phyloP scores from a whole-genome alignment of 2,888 invertebrate genomes.

The Nasonovia ribisnigri region DNA sequence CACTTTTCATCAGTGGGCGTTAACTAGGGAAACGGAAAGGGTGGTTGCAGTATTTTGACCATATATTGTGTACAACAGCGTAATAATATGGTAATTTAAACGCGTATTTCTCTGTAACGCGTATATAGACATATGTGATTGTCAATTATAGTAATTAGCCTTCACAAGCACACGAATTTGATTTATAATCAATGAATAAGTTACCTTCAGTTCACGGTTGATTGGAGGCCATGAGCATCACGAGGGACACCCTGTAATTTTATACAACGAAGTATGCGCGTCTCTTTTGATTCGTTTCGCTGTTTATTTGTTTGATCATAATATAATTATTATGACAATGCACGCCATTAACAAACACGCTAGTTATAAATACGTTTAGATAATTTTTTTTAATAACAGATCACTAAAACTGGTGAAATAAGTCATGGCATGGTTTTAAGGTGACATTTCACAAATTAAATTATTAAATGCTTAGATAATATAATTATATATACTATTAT shows the following conservation, averaged over 20 bases:
- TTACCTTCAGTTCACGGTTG: background rate
- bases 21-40: background rate
- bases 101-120: background rate
- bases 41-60: constrained; percentile 16
- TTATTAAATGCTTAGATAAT: background rate
- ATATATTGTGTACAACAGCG: background rate
- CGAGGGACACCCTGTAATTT: constrained; percentile 37
- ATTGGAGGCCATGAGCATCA: background rate
- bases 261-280: background rate
- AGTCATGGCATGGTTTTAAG: background rate
- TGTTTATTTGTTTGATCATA: background rate
- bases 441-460: background rate
- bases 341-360: background rate
- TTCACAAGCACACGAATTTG: constrained; percentile 37
- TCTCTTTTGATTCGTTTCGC: background rate
- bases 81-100: constrained; percentile 8
- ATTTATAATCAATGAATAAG: constrained; percentile 41
- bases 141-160: constrained; percentile 43
- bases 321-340: background rate
- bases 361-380: background rate
- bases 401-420: background rate
- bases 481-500: background rate
- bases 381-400: background rate
- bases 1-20: background rate
- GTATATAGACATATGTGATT: background rate